These are phyloP conservation scores for Dolichallabes microphthalmus DNA, from an alignment of 2,113 vertebrate genomes.

Conservation along the genomic window DNA sequence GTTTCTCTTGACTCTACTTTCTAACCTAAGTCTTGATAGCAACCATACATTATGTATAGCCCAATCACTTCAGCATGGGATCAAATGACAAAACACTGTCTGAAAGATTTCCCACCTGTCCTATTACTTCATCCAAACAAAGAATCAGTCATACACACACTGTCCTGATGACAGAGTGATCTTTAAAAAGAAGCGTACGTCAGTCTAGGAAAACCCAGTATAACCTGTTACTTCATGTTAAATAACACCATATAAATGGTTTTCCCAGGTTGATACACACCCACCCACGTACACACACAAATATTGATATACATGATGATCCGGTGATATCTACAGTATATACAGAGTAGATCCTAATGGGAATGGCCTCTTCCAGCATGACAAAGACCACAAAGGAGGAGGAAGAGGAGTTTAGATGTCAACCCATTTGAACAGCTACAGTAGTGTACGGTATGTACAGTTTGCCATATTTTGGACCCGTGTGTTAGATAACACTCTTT, in stretches of 20 bases:
- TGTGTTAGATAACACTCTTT: neutral
- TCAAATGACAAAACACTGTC: neutral
- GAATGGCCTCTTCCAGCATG: conserved; percentile 2
- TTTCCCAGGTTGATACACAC: neutral
- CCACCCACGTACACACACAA: neutral
- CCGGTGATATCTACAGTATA: neutral
- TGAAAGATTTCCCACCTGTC: neutral
- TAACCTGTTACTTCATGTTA: neutral
- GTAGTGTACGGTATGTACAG: neutral
- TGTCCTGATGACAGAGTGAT: too few species aligned
- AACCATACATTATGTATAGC: neutral
- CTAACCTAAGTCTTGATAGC: neutral
- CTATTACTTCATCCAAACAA: neutral
- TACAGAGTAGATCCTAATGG: neutral
- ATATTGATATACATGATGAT: neutral
- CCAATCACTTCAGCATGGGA: neutral
- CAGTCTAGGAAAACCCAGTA: neutral
- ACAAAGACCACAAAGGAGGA: neutral
- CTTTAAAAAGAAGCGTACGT: neutral
- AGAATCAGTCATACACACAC: neutral
- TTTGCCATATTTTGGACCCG: neutral
- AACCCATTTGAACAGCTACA: neutral
- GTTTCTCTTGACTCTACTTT: neutral
- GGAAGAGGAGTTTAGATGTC: neutral
- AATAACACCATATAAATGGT: neutral